Evolutionary conservation across 2,113 vertebrate species (phyloP).

Genomic region (Poeciliopsis occidentalis): DNA sequence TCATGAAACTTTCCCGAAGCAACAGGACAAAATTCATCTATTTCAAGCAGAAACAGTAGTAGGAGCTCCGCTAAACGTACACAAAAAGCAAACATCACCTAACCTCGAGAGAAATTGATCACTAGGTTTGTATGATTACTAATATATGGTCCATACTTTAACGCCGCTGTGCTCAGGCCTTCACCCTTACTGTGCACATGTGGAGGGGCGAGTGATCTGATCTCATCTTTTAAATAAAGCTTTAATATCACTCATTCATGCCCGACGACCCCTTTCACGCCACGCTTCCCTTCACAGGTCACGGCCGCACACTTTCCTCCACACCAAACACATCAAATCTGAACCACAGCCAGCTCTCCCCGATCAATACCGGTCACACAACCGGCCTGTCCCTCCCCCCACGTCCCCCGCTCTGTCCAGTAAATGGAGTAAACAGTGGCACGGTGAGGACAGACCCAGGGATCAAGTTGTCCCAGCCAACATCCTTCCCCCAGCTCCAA

Average conservation of each 20-base stretch:
- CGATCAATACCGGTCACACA: constrained; percentile 61
- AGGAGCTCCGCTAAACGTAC: background rate
- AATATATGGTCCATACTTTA: constrained; percentile 50
- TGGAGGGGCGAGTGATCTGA: background rate
- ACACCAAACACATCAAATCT: constrained; percentile 20
- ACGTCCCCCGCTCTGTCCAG: constrained; percentile 7
- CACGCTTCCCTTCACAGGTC: constrained; percentile 6
- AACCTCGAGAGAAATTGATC: background rate
- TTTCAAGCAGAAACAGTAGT: background rate
- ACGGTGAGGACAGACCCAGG: constrained; percentile 6
- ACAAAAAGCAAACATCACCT: background rate
- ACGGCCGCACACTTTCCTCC: background rate
- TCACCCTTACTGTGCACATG: constrained; percentile 14
- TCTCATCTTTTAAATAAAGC: background rate
- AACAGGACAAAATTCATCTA: background rate
- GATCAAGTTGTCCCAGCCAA: background rate
- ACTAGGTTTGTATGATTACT: constrained; percentile 9
- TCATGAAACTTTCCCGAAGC: too few relatives aligned
- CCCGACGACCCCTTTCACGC: background rate
- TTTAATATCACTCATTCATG: background rate
- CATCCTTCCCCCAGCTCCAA: background rate
- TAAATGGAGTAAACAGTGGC: constrained; percentile 1
- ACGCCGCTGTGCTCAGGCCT: constrained; percentile 25
- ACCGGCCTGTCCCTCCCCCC: constrained; percentile 18
- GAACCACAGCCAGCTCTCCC: constrained; percentile 30